These are phyloP conservation scores for Cyrtonyx montezumae DNA, from an alignment of 2,113 vertebrate species.

Conservation along the genomic window DNA sequence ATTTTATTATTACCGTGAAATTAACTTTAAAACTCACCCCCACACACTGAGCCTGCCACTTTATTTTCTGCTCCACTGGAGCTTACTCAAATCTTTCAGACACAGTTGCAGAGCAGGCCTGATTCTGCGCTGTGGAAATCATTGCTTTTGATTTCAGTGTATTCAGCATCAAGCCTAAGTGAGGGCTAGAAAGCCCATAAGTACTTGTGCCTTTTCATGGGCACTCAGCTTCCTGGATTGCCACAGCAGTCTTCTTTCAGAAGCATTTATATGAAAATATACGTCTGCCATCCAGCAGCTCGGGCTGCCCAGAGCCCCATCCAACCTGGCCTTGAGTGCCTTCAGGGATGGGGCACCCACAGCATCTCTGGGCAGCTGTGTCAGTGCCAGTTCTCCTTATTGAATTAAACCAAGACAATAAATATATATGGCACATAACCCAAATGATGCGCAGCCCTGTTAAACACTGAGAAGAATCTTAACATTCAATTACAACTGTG, in stretches of 20 bases:
- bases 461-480: background rate
- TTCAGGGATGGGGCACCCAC: background rate
- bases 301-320: no score
- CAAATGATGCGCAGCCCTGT: background rate
- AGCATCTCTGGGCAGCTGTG: background rate
- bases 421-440: background rate
- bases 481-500: background rate
- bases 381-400: background rate
- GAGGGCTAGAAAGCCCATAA: background rate
- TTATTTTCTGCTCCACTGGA: background rate
- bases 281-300: background rate
- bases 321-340: no score
- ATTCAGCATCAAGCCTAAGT: background rate
- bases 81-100: background rate
- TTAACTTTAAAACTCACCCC: background rate
- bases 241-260: background rate
- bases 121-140: background rate
- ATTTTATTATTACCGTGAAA: background rate
- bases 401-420: background rate
- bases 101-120: background rate
- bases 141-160: background rate
- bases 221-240: background rate
- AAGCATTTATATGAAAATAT: background rate
- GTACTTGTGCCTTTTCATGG: background rate
- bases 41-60: background rate